phyloP scores from a whole-genome alignment of 2,797 vertebrate genomes.

The Periophthalmus magnuspinnatus region DNA sequence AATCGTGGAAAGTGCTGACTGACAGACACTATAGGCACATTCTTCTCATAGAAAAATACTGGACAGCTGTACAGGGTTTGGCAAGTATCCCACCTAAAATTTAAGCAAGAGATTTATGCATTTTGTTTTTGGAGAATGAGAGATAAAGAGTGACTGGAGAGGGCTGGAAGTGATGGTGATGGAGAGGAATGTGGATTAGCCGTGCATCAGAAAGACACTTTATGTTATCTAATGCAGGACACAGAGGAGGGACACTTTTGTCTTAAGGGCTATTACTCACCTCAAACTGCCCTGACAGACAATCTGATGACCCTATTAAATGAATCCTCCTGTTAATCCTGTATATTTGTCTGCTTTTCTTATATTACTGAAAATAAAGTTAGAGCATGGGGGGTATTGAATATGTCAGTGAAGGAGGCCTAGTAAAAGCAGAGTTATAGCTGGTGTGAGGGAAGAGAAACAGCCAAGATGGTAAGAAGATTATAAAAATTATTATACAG shows the following conservation, averaged over 20 bases:
- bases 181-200: background rate
- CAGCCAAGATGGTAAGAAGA: background rate
- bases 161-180: background rate
- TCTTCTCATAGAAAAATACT: slow-evolving; percentile 28
- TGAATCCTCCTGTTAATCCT: too few species aligned
- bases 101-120: background rate
- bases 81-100: slow-evolving; percentile 14
- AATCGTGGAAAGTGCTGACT: slow-evolving; percentile 36
- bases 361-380: background rate
- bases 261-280: too few species aligned
- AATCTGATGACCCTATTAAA: too few species aligned
- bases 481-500: background rate
- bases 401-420: background rate
- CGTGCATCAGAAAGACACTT: background rate
- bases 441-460: background rate
- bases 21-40: slow-evolving; percentile 31
- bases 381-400: background rate
- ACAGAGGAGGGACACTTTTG: too few species aligned
- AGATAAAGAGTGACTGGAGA: background rate
- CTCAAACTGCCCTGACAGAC: too few species aligned
- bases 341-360: too few species aligned
- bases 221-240: background rate
- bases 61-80: slow-evolving; percentile 5
- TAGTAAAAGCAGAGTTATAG: background rate
- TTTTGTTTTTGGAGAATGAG: background rate